Base-by-base conservation (phyloP, 92 coral and sea anemone genomes). In the Parazoanthus atlanticus region DNA sequence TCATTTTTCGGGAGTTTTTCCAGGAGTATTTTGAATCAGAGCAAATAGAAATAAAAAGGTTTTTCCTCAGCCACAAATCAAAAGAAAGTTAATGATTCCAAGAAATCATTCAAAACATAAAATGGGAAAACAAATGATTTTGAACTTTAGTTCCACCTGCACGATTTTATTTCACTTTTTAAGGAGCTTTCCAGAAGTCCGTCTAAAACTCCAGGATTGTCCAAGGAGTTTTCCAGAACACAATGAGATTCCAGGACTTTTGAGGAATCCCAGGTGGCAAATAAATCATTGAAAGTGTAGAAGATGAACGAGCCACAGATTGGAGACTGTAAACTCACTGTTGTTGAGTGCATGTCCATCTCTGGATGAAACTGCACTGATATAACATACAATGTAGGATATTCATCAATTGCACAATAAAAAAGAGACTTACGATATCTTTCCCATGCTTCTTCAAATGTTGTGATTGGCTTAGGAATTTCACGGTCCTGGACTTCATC, bases 391-490 rank as follows among this genome's bases (percentile, higher is more conserved):
- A 74, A 13, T 36, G 26, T 82, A 13, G 33, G 19, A 9, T 75
- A 71, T 25, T 25, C 21, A 65, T 13, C 32, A 32, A 8, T 34
- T 84, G 78, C 8, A 34, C 33, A 65, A 30, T 58, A 72, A 43
- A 13, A 52, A 28, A 73, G 81, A 43, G 69, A 92, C 99, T 95
- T 86, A 97, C 99, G 96, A 36, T 88, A 95, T 84, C 88, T 89
- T 34, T 85, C 84, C 88, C 92, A 97, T 0, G 97, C 99, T 87
- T 97, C 98, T 40, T 84, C 94, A 88, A 97, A 97, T 41, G 95
- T 95, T 65, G 88, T 91, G 10, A 97, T 89, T 74, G 99, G 98
- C 74, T 95, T 97, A 3, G 99, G 99, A 82, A 97, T 94, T 0
- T 34, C 74, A 29, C 98, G 85, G 38, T 94, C 93, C 74, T 93